These are phyloP conservation scores for Serilophus lunatus DNA, from an alignment of 2,113 vertebrate species.

Conservation along the genomic window DNA sequence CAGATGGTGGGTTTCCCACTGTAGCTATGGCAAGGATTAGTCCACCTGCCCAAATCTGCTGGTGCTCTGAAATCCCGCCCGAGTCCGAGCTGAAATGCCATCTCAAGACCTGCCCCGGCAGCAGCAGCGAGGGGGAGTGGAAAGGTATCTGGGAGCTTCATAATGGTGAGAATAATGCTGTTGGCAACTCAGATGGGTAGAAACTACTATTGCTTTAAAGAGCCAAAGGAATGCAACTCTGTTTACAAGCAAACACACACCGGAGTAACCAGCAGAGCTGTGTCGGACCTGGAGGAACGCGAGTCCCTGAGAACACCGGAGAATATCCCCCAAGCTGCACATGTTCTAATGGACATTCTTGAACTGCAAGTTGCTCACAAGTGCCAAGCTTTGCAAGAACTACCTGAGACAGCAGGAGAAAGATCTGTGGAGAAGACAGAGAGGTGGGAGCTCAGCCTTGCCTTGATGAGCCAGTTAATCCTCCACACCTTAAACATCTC, in stretches of 20 bases:
- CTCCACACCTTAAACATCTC: background rate
- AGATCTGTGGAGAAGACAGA: background rate
- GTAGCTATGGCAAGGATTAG: background rate
- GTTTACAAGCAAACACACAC: background rate
- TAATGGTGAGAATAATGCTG: background rate
- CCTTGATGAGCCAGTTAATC: background rate
- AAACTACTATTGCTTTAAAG: background rate
- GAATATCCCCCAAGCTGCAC: background rate
- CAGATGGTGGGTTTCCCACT: background rate
- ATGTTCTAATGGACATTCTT: fast-evolving
- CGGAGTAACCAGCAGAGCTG: background rate
- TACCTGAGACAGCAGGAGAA: background rate
- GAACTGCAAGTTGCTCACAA: background rate
- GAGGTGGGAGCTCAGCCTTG: background rate
- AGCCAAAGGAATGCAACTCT: background rate
- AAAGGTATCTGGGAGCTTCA: background rate
- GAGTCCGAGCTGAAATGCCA: background rate
- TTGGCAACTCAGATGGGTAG: background rate
- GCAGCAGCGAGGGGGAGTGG: background rate
- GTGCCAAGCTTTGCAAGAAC: background rate
- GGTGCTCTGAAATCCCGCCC: background rate
- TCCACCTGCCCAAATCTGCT: background rate
- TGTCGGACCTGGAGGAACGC: fast-evolving
- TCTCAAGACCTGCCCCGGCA: background rate
- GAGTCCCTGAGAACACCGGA: background rate